Base-by-base conservation (phyloP, 2,113 vertebrate species). In the Daphoenositta chrysoptera region DNA sequence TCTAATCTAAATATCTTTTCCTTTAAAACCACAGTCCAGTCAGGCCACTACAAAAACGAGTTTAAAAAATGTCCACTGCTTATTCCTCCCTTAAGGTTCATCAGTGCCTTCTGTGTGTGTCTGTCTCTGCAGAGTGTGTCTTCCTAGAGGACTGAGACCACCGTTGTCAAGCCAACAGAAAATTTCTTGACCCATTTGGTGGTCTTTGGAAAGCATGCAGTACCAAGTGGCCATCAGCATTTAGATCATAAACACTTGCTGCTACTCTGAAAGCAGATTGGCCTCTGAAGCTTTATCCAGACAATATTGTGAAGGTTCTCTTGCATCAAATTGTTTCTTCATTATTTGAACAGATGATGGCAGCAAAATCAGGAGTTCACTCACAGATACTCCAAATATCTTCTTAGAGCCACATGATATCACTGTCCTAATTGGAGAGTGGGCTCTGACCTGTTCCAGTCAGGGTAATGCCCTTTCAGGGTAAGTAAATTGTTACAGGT, bases 311-410 rank as follows among this genome's bases (percentile, higher is more conserved):
- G 53, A 50, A 45, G 66, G 33, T 69, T 85, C 58, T 81, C 5
- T 0, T 31, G 10, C 2, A 1, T 69, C 75, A 35, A 42, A 83
- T 66, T 2, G 42, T 87, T 63, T 89, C 85, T 91, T 83, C 69
- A 2, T 82, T 83, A 70, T 93, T 88, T 92, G 93, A 77, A 93
- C 88, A 94, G 94, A 86, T 86, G 94, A 96, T 95, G 93, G 94
- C 94, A 96, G 93, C 96, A 96, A 64, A 94, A 83, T 66, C 93
- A 93, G 93, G 70, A 63, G 60, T 58, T 94, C 17, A 14, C 87
- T 83, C 57, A 64, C 57, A 87, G 73, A 50, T 28, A 12, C 6
- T 75, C 45, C 40, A 73, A 94, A 39, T 50, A 40, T 37, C 68
- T 15, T 77, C 57, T 58, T 10, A 88, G 66, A 88, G 47, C 42